Evolutionary conservation across 2,797 vertebrate species (phyloP).

Genomic region (Chelmon rostratus): DNA sequence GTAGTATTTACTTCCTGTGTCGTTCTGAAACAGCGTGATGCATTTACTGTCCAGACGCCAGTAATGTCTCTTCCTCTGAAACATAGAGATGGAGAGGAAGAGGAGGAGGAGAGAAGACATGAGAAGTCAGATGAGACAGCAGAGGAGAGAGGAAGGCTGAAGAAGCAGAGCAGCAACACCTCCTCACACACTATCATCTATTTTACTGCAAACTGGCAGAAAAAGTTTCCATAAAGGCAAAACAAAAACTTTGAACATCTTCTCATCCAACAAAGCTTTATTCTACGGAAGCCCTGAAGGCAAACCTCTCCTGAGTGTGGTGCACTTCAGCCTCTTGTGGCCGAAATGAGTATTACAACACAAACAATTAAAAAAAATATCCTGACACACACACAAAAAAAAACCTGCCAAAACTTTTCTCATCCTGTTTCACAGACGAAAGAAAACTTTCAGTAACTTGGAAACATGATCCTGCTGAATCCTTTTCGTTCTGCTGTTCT

Average conservation of each 20-base stretch:
- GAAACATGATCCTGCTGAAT: no score
- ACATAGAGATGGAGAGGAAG: conserved; percentile 12
- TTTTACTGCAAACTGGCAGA: background rate
- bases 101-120: background rate
- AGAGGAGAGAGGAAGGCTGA: background rate
- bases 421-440: no score
- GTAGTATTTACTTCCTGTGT: conserved; percentile 97
- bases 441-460: no score
- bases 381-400: no score
- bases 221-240: background rate
- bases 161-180: background rate
- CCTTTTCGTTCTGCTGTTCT: no score
- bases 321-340: no score
- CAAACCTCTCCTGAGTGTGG: background rate
- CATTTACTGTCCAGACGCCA: conserved; percentile 99
- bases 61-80: conserved; percentile 95
- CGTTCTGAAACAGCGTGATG: conserved; percentile 96
- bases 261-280: conserved; percentile 8
- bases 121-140: background rate
- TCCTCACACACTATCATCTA: background rate
- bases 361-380: no score
- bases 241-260: background rate
- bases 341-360: no score
- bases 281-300: no score
- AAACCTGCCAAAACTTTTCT: no score